A percentile compares a stretch with the other conserved stretches of the same genome.
Conservation (phyloP, 2,888 invertebrate species). For the Dioctria linearis region DNA sequence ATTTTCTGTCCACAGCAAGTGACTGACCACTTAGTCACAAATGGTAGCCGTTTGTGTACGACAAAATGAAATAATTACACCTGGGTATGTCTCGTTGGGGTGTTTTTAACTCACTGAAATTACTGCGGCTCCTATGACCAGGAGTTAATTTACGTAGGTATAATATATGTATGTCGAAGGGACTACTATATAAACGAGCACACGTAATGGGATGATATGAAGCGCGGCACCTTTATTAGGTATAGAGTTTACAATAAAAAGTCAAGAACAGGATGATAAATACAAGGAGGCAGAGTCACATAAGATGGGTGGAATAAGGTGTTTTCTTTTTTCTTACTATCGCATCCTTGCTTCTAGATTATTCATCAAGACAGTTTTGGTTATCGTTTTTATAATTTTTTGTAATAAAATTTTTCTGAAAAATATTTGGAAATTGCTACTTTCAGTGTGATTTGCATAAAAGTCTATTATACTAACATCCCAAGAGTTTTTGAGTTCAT, state of each 20-base stretch:
- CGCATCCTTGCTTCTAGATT: background rate
- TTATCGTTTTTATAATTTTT: background rate
- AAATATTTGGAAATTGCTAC: background rate
- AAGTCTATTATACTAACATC: too few species aligned
- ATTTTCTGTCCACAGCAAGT: background rate
- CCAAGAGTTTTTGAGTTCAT: too few species aligned
- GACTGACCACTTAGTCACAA: constrained; percentile 43
- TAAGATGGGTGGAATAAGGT: background rate
- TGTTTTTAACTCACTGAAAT: background rate
- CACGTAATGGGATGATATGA: background rate
- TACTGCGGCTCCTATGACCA: background rate
- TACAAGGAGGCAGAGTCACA: too few species aligned
- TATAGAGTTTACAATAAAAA: too few species aligned
- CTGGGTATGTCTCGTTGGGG: constrained; percentile 13
- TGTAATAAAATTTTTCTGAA: background rate
- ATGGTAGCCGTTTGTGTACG: constrained; percentile 46
- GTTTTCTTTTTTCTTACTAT: background rate
- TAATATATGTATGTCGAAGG: too few species aligned
- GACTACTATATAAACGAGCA: background rate
- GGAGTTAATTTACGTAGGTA: background rate
- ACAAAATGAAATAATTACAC: constrained; percentile 55
- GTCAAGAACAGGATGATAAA: background rate
- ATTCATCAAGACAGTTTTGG: background rate
- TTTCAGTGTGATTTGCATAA: background rate
- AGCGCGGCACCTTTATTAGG: background rate